A percentile compares a stretch with the other conserved stretches of the same genome.
Conservation (phyloP, 2,888 invertebrate genomes). For the Patella pellucida region DNA sequence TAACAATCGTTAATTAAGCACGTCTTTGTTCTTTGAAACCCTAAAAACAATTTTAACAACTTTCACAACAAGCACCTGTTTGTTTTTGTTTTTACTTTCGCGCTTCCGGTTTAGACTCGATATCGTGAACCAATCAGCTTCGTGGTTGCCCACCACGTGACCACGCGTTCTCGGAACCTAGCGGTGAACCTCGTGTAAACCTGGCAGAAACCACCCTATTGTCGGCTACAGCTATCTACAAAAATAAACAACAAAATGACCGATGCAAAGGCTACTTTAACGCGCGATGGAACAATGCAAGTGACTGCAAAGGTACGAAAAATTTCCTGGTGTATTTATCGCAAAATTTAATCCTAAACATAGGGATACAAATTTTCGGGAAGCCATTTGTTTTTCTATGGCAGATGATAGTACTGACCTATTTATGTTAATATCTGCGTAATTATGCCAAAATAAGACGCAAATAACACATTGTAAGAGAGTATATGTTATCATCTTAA, state of each 20-base stretch:
- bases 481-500: too few relatives aligned
- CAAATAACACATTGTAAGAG: too few relatives aligned
- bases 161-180: constrained; percentile 57
- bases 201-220: constrained; percentile 43
- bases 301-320: constrained; percentile 62
- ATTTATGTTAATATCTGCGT: neutral
- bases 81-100: constrained; percentile 51
- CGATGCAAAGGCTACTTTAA: constrained; percentile 54
- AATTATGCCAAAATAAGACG: neutral
- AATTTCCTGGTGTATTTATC: constrained; percentile 20
- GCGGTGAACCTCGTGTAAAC: constrained; percentile 57
- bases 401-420: constrained; percentile 27
- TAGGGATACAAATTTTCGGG: constrained; percentile 24
- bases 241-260: constrained; percentile 54
- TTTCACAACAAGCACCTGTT: neutral
- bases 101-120: constrained; percentile 55
- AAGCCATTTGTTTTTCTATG: constrained; percentile 30
- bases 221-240: constrained; percentile 41
- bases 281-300: constrained; percentile 63
- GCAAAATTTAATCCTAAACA: constrained; percentile 28
- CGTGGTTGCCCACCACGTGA: constrained; percentile 56
- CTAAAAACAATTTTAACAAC: too few relatives aligned
- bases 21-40: too few relatives aligned
- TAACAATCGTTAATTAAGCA: too few relatives aligned
- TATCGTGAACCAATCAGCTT: constrained; percentile 47